Percentiles rank a stretch among this genome's conserved stretches.
These are phyloP conservation scores for Leptobrachium ailaonicum DNA, from an alignment of 2,113 vertebrate species.

Conservation along the genomic window DNA sequence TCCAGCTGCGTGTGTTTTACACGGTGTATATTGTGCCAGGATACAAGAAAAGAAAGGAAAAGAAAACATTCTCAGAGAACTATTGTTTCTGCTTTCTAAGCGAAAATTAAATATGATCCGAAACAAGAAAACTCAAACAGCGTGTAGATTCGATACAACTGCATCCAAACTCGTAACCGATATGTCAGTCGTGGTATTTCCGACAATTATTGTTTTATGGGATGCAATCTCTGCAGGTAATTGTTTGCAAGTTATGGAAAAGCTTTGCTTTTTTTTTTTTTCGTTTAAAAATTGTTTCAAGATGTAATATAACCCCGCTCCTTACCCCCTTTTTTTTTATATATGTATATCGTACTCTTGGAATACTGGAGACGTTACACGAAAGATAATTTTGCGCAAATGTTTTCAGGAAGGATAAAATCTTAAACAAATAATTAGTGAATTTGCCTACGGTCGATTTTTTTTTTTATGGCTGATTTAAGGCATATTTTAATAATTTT, in stretches of 20 bases:
- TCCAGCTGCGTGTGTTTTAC: conserved; percentile 37
- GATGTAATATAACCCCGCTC: conserved; percentile 9
- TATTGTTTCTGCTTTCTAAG: conserved; percentile 20
- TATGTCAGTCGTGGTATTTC: neutral
- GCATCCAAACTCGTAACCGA: fast-evolving
- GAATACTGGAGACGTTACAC: neutral
- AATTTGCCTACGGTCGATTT: neutral
- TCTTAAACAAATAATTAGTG: neutral
- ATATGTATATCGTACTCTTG: neutral
- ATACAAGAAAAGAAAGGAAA: neutral
- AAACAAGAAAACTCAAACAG: neutral
- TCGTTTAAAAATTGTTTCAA: conserved; percentile 8
- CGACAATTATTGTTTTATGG: neutral
- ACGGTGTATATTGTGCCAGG: conserved; percentile 24
- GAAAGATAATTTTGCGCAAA: conserved; percentile 4
- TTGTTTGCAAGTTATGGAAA: conserved; percentile 33
- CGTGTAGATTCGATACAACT: fast-evolving
- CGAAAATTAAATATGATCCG: neutral
- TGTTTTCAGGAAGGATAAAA: neutral
- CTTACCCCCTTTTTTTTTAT: neutral
- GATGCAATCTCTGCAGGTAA: fast-evolving
- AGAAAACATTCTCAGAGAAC: neutral
- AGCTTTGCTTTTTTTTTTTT: conserved; percentile 21
- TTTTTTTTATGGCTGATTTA: no score
- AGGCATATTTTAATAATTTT: no score